A percentile compares a stretch with the other conserved stretches of the same genome.
Conservation (phyloP, 2,113 vertebrate species). For the Cyphomyrus discorhynchus region DNA sequence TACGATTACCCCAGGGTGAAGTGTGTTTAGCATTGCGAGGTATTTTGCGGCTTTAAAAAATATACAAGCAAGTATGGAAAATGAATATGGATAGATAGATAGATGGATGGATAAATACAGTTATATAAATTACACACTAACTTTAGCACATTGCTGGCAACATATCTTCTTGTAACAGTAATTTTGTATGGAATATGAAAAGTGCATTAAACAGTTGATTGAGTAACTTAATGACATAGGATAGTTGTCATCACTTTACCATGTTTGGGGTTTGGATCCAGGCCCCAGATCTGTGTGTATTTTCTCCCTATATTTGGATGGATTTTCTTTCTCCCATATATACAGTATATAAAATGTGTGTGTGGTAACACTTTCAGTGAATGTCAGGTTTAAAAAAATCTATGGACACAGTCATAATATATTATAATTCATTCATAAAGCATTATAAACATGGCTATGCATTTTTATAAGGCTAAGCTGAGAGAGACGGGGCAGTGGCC, state of each 20-base stretch:
- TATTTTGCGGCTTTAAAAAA: background rate
- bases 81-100: background rate
- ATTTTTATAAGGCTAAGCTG: background rate
- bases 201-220: background rate
- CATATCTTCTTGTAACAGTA: background rate
- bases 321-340: background rate
- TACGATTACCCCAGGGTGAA: background rate
- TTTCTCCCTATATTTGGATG: background rate
- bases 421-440: background rate
- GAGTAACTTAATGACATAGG: background rate
- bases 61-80: background rate
- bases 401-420: background rate
- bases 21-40: background rate
- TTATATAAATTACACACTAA: background rate
- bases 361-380: background rate
- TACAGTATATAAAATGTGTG: too few species aligned
- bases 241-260: background rate
- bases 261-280: background rate
- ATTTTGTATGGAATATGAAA: background rate
- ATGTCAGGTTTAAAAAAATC: background rate
- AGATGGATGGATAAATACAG: background rate
- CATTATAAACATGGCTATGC: background rate
- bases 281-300: background rate
- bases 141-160: background rate
- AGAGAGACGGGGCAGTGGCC: too few species aligned